Evolutionary conservation across 2,113 vertebrate genomes (phyloP), one percentile per base, ranked within the genome.

Genomic region (Pyxicephalus adspersus): DNA sequence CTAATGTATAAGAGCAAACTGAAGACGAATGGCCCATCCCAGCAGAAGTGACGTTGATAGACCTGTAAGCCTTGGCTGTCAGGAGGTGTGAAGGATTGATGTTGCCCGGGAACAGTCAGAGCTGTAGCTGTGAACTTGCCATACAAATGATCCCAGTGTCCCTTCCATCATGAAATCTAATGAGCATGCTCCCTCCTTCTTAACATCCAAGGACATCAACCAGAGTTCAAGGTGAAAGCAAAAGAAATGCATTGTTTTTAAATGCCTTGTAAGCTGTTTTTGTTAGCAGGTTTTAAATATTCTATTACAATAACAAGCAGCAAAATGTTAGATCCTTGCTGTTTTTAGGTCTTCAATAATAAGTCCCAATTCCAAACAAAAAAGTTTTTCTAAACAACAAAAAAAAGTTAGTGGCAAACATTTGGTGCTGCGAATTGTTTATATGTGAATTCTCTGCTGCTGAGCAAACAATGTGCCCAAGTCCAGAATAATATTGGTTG

Each of bases 1-100:
- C 54, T 81, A 65, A 73, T 81, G 51, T 64, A 65, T 65, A 72
- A 38, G 50, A 64, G 68, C 31, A 29, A 81, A 60, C 57, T 22
- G 68, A 74, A 74, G 79, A 81, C 17, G 15, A 52, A 81, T 81
- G 61, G 70, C 26, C 61, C 70, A 55, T 45, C 60, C 60, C 68
- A 81, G 70, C 45, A 74, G 13, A 81, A 73, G 60, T 81, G 68
- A 81, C 68, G 50, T 81, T 81, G 79, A 81, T 81, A 81, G 58
- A 81, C 79, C 79, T 81, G 68, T 51, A 51, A 81, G 28, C 79
- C 17, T 52, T 19, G 78, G 61, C 79, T 74, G 79, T 81, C 79
- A 81, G 70, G 58, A 73, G 60, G 51, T 81, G 70, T 81, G 79
- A 81, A 29, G 79, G 68, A 81, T 81, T 81, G 79, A 81, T 81